Percentiles rank a stretch among this genome's conserved stretches.
phyloP scores from a whole-genome alignment of 2,797 vertebrate genomes.

The Pyrocephalus nanus region DNA sequence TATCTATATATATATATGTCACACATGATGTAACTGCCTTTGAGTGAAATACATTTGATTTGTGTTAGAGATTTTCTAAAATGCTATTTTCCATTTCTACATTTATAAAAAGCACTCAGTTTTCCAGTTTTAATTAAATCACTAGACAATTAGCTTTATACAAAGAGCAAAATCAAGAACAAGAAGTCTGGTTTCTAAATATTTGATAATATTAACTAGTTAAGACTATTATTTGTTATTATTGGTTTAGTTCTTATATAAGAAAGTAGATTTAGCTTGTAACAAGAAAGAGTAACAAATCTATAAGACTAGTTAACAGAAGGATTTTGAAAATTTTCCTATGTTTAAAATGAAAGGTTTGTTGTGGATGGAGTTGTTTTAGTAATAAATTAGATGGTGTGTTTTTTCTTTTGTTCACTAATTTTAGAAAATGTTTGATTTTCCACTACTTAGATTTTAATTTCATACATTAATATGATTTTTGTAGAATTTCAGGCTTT shows the following conservation, averaged over 20 bases:
- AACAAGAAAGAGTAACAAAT: neutral
- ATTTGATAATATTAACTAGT: neutral
- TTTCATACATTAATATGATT: neutral
- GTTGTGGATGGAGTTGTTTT: neutral
- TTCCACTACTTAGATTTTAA: neutral
- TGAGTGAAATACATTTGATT: neutral
- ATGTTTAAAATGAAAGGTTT: neutral
- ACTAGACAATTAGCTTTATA: neutral
- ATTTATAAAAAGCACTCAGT: neutral
- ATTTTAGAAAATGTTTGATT: neutral
- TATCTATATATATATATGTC: neutral
- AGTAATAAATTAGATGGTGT: neutral
- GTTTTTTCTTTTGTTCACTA: neutral
- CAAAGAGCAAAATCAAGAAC: neutral
- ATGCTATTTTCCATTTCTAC: neutral
- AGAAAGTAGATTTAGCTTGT: neutral
- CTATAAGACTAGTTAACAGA: neutral
- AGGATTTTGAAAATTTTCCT: neutral
- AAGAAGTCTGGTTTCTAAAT: neutral
- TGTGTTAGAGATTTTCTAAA: neutral
- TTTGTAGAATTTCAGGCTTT: slow-evolving; percentile 84
- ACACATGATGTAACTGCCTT: neutral
- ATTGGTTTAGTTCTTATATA: neutral
- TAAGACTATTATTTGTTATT: neutral
- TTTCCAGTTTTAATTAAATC: neutral